A percentile compares a stretch with the other conserved stretches of the same genome.
Conservation (phyloP, 2,113 vertebrate species). For the Engraulis encrasicolus region DNA sequence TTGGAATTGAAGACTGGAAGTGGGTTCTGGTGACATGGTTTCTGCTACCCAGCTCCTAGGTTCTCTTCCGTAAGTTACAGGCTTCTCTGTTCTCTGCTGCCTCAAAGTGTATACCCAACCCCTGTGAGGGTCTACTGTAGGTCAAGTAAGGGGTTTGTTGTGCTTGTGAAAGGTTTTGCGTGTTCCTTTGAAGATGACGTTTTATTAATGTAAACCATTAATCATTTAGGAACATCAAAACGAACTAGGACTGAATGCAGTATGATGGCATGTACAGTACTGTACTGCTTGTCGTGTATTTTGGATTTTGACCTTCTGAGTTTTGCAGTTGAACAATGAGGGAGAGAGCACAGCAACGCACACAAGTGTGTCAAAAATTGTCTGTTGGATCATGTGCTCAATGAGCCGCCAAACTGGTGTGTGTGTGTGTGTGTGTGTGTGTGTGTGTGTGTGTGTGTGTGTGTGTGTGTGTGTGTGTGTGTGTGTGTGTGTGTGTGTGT, state of each 20-base stretch:
- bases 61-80: neutral
- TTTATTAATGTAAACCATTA: neutral
- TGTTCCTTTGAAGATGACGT: neutral
- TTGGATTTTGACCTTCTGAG: too few species aligned
- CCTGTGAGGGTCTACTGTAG: neutral
- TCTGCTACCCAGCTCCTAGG: neutral
- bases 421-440: too few species aligned
- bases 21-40: too few species aligned
- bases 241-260: neutral
- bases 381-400: too few species aligned
- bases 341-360: neutral
- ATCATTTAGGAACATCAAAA: neutral
- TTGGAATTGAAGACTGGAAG: too few species aligned
- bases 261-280: too few species aligned
- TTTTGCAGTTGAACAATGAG: neutral
- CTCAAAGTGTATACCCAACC: neutral
- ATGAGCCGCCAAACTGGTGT: too few species aligned
- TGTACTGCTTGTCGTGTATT: too few species aligned
- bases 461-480: too few species aligned
- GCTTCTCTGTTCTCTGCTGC: neutral
- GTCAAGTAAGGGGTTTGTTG: neutral
- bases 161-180: neutral
- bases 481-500: too few species aligned
- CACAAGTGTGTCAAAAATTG: conserved; percentile 27
- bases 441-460: too few species aligned